These are phyloP conservation scores for Misgurnus mizolepis DNA, from an alignment of 2,113 vertebrate species.

Conservation along the genomic window DNA sequence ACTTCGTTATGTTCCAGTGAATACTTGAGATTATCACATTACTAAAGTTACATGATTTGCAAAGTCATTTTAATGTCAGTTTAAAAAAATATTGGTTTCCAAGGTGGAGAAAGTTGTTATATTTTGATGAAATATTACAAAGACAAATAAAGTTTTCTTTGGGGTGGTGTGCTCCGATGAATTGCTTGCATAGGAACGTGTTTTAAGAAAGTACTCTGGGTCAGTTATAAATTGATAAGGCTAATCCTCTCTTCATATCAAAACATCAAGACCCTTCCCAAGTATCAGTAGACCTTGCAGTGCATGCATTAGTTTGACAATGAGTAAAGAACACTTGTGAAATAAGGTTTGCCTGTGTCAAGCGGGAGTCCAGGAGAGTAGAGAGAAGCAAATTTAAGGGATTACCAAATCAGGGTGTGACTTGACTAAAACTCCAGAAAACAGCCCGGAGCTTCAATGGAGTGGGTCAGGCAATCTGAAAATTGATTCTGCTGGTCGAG, in stretches of 20 bases:
- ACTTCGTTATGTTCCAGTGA: no score
- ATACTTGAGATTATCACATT: no score
- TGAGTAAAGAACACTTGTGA: conserved; percentile 55
- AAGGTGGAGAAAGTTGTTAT: no score
- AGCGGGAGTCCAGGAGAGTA: conserved; percentile 22
- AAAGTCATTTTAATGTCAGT: no score
- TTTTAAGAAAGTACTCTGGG: no score
- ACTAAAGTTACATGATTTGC: no score
- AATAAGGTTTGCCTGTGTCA: conserved; percentile 44
- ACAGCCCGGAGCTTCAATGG: conserved; percentile 20
- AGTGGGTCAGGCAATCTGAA: conserved; percentile 35
- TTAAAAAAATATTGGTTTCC: no score
- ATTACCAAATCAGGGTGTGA: conserved; percentile 49
- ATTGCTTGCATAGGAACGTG: no score
- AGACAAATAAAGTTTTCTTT: no score
- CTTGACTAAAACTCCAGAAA: conserved; percentile 37
- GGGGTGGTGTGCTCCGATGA: no score
- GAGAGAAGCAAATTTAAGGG: conserved; percentile 26
- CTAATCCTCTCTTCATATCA: not conserved
- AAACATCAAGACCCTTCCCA: conserved; percentile 32
- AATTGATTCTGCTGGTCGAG: conserved; percentile 40
- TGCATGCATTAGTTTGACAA: conserved; percentile 53
- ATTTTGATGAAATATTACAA: no score
- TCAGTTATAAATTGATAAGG: no score
- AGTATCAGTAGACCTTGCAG: conserved; percentile 38